phyloP scores from a whole-genome alignment of 2,797 vertebrate species.

The Oreochromis mossambicus region DNA sequence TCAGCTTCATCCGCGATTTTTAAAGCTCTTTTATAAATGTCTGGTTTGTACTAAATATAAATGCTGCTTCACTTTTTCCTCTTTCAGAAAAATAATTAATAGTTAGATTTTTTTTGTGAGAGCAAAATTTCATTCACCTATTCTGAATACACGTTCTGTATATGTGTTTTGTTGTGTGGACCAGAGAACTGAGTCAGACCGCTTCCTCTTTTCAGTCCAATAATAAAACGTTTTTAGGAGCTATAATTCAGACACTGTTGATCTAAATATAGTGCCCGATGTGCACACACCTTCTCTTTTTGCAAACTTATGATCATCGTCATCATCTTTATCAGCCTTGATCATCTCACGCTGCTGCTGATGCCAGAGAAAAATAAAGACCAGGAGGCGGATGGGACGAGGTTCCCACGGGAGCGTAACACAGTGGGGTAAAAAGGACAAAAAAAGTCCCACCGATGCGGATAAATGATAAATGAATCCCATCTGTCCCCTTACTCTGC shows the following conservation, averaged over 20 bases:
- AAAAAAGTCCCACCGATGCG: slow-evolving; percentile 24
- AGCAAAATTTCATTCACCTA: background rate
- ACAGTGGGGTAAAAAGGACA: background rate
- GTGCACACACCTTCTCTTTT: background rate
- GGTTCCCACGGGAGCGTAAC: slow-evolving; percentile 7
- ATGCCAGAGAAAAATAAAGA: slow-evolving; percentile 17
- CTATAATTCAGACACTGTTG: background rate
- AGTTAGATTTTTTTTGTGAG: background rate
- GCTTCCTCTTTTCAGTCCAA: background rate
- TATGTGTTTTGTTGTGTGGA: background rate
- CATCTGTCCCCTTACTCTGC: slow-evolving; percentile 51
- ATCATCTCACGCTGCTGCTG: slow-evolving; percentile 17
- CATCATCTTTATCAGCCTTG: background rate
- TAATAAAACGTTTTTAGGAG: background rate
- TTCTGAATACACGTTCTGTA: background rate
- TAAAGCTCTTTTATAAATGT: background rate
- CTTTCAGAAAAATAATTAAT: background rate
- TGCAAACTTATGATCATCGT: background rate
- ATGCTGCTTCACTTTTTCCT: background rate
- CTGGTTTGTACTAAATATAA: background rate
- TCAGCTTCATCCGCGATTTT: background rate
- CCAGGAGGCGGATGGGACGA: background rate
- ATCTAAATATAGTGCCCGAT: background rate
- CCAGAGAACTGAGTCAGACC: background rate
- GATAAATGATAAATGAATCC: slow-evolving; percentile 70